These are phyloP conservation scores for Melanotaenia pygmaea DNA, from an alignment of 2,797 vertebrate genomes.

Conservation along the genomic window DNA sequence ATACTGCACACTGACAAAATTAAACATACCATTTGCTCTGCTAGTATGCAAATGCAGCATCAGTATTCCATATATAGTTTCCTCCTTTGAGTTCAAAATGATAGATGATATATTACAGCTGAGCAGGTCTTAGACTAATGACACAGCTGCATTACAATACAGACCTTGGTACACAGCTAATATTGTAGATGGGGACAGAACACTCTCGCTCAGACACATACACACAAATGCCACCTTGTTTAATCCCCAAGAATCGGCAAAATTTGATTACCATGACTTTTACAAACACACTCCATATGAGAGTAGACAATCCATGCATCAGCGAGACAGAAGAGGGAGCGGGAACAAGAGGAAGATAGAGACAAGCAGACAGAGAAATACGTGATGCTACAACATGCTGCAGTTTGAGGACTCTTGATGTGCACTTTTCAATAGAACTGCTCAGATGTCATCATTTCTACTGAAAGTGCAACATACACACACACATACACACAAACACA, in stretches of 20 bases:
- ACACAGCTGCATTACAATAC: constrained; percentile 71
- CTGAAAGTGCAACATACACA: constrained; percentile 19
- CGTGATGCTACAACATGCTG: constrained; percentile 39
- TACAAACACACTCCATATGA: constrained; percentile 79
- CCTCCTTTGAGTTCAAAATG: constrained; percentile 70
- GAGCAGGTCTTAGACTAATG: constrained; percentile 75
- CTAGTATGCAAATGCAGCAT: constrained; percentile 68
- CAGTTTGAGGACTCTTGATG: constrained; percentile 52
- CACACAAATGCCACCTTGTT: constrained; percentile 70
- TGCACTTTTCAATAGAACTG: constrained; percentile 40
- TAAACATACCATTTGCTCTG: constrained; percentile 51
- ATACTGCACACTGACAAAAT: constrained; percentile 56
- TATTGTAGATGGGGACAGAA: constrained; percentile 61
- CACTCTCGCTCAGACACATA: constrained; percentile 29
- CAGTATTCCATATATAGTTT: constrained; percentile 61
- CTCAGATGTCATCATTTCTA: constrained; percentile 41
- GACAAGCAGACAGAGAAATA: constrained; percentile 40
- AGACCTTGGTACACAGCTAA: constrained; percentile 67
- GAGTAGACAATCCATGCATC: constrained; percentile 80
- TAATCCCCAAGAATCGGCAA: constrained; percentile 77
- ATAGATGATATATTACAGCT: constrained; percentile 76
- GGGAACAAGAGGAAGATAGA: constrained; percentile 44
- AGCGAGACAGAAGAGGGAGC: constrained; percentile 50
- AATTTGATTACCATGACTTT: constrained; percentile 82
- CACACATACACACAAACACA: constrained; percentile 9